A percentile compares a stretch with the other conserved stretches of the same genome.
Evolutionary conservation across 2,797 vertebrate species (phyloP).

Genomic region (Peromyscus attwateri): DNA sequence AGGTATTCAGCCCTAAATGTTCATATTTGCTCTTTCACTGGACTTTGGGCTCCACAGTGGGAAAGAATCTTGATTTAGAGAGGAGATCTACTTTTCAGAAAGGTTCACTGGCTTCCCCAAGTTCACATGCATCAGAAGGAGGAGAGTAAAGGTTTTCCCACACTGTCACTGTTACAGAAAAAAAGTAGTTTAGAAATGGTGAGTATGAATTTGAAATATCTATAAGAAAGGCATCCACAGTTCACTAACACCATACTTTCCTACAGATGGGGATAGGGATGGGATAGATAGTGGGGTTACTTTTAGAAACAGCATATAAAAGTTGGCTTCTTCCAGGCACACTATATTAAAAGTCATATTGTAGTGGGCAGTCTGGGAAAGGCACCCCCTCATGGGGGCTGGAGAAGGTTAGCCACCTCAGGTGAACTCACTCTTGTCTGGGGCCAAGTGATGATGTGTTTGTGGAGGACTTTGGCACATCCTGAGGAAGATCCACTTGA

Average conservation of each 20-base stretch:
- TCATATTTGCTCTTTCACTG: background rate
- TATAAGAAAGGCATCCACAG: background rate
- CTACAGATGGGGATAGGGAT: background rate
- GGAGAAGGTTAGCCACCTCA: background rate
- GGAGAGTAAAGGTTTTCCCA: background rate
- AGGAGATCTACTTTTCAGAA: background rate
- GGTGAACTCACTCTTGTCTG: constrained; percentile 22
- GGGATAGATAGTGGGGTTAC: background rate
- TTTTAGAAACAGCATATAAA: background rate
- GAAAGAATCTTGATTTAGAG: background rate
- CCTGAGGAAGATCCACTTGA: background rate
- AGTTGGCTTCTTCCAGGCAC: background rate
- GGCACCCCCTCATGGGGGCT: background rate
- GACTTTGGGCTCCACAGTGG: background rate
- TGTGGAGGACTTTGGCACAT: background rate
- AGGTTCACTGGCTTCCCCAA: background rate
- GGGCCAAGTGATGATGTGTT: background rate
- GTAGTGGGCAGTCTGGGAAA: background rate
- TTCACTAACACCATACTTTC: background rate
- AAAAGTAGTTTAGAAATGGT: background rate
- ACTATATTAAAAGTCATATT: background rate
- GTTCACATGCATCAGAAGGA: background rate
- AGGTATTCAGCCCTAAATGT: background rate
- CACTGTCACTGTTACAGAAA: background rate
- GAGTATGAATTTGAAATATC: background rate